A percentile compares a stretch with the other conserved stretches of the same genome.
These are phyloP conservation scores for Calephelis nemesis DNA, from an alignment of 1,140 invertebrate species.

Conservation along the genomic window DNA sequence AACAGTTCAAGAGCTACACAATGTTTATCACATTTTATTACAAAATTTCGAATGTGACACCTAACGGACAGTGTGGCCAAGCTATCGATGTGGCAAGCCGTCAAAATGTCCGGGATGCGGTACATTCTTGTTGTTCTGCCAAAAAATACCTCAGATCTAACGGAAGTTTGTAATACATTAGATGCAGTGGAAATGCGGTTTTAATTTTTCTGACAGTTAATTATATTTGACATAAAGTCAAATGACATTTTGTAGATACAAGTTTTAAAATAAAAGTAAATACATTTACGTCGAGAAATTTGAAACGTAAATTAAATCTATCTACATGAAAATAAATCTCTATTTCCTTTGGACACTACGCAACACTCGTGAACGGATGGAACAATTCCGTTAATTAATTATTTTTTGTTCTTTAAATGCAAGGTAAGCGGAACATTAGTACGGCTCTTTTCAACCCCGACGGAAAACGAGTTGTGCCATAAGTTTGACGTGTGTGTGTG, in stretches of 20 bases:
- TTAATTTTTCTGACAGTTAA: conserved; percentile 10
- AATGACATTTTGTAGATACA: conserved; percentile 2
- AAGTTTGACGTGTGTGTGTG: too few species aligned
- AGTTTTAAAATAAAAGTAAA: conserved; percentile 12
- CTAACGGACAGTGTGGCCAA: conserved; percentile 1
- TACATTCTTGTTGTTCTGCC: conserved; percentile 29
- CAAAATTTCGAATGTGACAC: conserved; percentile 10
- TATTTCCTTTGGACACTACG: too few species aligned
- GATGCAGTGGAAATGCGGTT: conserved; percentile 24
- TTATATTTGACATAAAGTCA: conserved; percentile 2
- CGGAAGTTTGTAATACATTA: conserved; percentile 22
- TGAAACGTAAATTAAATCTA: not conserved
- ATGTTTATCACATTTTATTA: not conserved
- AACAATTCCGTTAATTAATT: too few species aligned
- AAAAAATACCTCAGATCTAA: conserved; percentile 32
- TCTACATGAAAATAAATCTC: too few species aligned
- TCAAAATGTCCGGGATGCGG: conserved; percentile 4
- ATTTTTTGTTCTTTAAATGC: too few species aligned
- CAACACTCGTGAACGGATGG: too few species aligned
- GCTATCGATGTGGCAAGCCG: conserved; percentile 10
- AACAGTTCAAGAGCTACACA: not conserved
- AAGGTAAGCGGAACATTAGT: too few species aligned
- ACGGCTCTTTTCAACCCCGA: too few species aligned
- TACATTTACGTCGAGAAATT: not conserved
- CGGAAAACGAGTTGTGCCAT: too few species aligned